Evolutionary conservation across 1,140 invertebrate genomes (phyloP), one percentile per base, ranked within the genome.

Genomic region (Nilaparvata lugens): DNA sequence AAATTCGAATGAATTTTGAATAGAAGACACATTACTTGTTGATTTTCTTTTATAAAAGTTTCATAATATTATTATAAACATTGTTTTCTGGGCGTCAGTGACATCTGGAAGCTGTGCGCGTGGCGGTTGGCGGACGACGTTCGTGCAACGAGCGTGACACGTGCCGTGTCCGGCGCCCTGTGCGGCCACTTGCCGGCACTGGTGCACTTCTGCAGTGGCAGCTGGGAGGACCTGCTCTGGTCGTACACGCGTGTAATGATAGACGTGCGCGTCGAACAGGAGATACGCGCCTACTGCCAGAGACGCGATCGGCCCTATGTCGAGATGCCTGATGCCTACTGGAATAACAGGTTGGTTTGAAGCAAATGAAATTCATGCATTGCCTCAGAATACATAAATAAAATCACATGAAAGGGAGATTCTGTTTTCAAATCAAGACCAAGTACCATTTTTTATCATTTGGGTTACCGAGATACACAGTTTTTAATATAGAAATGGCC

Each of bases 161-260:
- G 83, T 60, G 83, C 83, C 11, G 82, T 89, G 24, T 83, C 89
- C 62, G 89, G 84, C 2, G 81, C 85, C 58, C 80, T 94, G 16
- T 93, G 91, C 76, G 94, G 94, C 0, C 86, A 95, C 73, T 70
- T 95, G 21, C 75, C 82, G 18, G 81, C 86, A 13, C 69, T 95
- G 7, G 70, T 95, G 9, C 77, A 85, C 5, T 80, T 88, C 0
- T 88, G 91, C 62, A 75, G 78, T 9, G 5, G 21, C 1, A 84
- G 82, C 14, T 97, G 93, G 93, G 85, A 91, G 70, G 95, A 98
- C 75, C 77, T 87, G 57, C 73, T 97, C 11, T 97, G 94, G 94
- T 89, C 91, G 9, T 86, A 93, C 71, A 79, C 93, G 62, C 87
- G 85, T 68, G 81, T 84, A 0, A 81, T 91, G 65, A 83, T 96